Evolutionary conservation across 2,888 invertebrate species (phyloP), one percentile per base, ranked within the genome.

Genomic region (Plebejus anna): DNA sequence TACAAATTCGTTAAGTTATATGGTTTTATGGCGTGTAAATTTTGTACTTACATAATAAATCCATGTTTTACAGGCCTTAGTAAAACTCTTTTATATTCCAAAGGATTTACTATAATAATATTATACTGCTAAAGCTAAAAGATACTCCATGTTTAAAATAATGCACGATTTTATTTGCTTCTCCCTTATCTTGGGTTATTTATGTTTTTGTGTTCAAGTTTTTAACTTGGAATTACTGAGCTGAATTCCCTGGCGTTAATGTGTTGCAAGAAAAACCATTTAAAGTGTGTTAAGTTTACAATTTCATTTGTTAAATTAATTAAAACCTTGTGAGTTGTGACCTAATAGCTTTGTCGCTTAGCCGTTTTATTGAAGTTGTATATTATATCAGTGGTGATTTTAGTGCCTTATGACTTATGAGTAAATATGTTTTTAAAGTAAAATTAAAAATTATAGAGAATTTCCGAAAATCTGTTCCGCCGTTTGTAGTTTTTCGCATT

Each of bases 181-280:
- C 5, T 72, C 72, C 13, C 72, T 72, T 72, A 72, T 72, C 72
- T 72, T 47, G 47, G 7, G 51, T 51, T 47, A 51, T 72, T 72
- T 72, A 72, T 51, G 72, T 72, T 47, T 51, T 72, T 38, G 71
- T 47, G 42, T 72, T 72, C 32, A 72, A 72, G 47, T 72, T 72
- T 72, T 72, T 51, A 72, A 72, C 51, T 72, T 72, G 72, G 72
- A 47, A 72, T 51, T 72, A 72, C 51, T 51, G 42, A 22, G 47
- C 42, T 28, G 72, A 51, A 72, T 28, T 66, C 11, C 13, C 28
- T 32, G 51, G 42, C 51, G 28, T 51, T 72, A 72, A 72, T 51
- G 51, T 51, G 72, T 51, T 47, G n/a, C 71, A 71, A 47, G 42
- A 71, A 71, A 36, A 38, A 70, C 36, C 16, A 38, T 38, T 66